A percentile compares a stretch with the other conserved stretches of the same genome.
Evolutionary conservation across 2,797 vertebrate species (phyloP).

Genomic region (Argentina silus): DNA sequence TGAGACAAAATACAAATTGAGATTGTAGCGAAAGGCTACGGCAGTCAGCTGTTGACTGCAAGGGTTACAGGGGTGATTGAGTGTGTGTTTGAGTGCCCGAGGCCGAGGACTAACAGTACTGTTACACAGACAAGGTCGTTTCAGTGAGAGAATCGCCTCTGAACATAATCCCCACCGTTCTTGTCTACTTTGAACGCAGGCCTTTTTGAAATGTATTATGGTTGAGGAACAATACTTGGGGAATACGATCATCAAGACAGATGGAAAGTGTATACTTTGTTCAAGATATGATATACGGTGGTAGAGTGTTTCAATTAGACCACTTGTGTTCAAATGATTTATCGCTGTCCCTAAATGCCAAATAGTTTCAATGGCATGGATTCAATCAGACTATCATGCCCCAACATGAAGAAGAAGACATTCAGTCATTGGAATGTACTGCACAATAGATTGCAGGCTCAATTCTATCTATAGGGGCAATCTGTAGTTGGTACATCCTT

Average conservation of each 20-base stretch:
- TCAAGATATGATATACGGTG: constrained; percentile 29
- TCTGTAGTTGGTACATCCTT: too few species aligned
- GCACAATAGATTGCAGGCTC: not conserved
- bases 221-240: constrained; percentile 62
- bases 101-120: constrained; percentile 79
- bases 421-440: not conserved
- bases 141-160: constrained; percentile 66
- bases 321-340: constrained; percentile 23
- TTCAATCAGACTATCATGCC: not conserved
- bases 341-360: constrained; percentile 4
- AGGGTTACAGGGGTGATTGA: constrained; percentile 81
- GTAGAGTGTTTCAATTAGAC: constrained; percentile 24
- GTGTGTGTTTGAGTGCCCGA: constrained; percentile 77
- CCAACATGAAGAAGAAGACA: not conserved
- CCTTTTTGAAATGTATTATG: constrained; percentile 67
- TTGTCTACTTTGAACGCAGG: constrained; percentile 65
- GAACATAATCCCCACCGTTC: constrained; percentile 72
- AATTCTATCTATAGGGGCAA: not conserved
- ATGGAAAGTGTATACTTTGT: constrained; percentile 59
- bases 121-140: constrained; percentile 80
- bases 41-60: constrained; percentile 73
- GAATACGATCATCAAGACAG: constrained; percentile 69
- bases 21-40: constrained; percentile 71
- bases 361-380: not conserved
- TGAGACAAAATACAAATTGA: constrained; percentile 80